Percentiles rank a stretch among this genome's conserved stretches.
Evolutionary conservation across 2,797 vertebrate genomes (phyloP).

Genomic region (Chromobotia macracanthus): DNA sequence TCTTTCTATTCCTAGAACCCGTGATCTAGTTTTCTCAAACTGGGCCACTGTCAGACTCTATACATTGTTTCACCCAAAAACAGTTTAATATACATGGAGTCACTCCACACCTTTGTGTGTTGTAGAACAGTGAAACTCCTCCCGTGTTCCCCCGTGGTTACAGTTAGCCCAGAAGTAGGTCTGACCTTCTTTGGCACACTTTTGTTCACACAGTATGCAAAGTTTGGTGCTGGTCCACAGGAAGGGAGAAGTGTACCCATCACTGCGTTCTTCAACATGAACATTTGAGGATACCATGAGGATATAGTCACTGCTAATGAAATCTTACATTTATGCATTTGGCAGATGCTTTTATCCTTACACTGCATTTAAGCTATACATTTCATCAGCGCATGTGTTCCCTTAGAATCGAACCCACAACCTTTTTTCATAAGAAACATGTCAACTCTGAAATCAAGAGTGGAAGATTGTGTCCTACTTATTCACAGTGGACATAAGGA

Average conservation of each 20-base stretch:
- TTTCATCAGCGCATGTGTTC: no score
- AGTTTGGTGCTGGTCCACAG: slow-evolving; percentile 10
- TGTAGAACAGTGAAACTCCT: slow-evolving; percentile 7
- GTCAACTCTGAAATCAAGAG: not conserved
- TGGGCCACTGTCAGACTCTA: slow-evolving; percentile 12
- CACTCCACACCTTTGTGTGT: not conserved
- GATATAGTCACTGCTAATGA: not conserved
- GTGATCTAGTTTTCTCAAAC: slow-evolving; percentile 1
- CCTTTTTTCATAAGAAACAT: slow-evolving; percentile 21
- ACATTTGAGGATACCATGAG: slow-evolving; percentile 2
- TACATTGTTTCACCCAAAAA: not conserved
- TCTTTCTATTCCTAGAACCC: not conserved
- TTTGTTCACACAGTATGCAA: slow-evolving; percentile 37
- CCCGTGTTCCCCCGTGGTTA: not conserved
- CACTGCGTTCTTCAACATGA: slow-evolving; percentile 4
- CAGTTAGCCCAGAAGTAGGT: slow-evolving; percentile 25
- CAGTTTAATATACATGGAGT: not conserved
- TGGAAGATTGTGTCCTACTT: slow-evolving; percentile 20
- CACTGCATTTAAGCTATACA: no score
- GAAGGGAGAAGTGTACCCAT: not conserved
- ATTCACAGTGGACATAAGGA: not conserved
- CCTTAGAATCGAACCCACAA: no score
- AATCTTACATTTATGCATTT: no score
- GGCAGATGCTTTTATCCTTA: no score
- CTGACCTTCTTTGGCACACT: slow-evolving; percentile 25